Conservation (phyloP, 1,140 invertebrate genomes). For the Brachionus calyciflorus region DNA sequence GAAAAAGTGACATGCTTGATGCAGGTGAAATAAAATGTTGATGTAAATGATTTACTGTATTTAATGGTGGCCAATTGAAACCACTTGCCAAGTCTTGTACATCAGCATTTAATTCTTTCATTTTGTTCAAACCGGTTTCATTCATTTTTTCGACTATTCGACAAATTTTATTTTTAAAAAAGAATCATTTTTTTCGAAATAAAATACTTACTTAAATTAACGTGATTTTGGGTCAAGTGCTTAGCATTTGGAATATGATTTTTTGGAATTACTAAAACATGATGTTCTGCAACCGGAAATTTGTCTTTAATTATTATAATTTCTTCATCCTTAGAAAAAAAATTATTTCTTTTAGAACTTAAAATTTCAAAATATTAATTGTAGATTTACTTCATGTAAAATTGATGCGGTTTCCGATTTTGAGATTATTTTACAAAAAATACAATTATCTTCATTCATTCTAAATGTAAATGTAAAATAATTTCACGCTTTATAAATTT, state of each 20-base stretch:
- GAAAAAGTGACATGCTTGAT: neutral
- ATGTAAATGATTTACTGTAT: constrained; percentile 31
- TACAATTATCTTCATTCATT: constrained; percentile 9
- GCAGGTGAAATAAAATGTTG: constrained; percentile 40
- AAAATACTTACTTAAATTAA: constrained; percentile 4
- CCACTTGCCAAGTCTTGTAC: constrained; percentile 3
- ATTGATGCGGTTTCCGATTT: constrained; percentile 2
- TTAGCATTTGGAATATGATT: constrained; percentile 32
- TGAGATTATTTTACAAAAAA: constrained; percentile 29
- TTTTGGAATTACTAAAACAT: constrained; percentile 16
- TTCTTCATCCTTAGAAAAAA: constrained; percentile 36
- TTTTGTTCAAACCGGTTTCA: neutral
- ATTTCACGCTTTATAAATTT: too few species aligned
- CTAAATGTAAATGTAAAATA: too few species aligned
- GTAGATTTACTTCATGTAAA: neutral
- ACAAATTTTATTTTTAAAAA: neutral
- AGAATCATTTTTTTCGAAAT: neutral
- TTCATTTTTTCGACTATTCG: constrained; percentile 40
- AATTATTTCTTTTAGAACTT: neutral
- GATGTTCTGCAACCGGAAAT: constrained; percentile 15
- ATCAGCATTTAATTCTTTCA: constrained; percentile 33
- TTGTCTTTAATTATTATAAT: constrained; percentile 43
- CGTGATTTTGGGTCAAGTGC: neutral
- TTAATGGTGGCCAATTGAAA: constrained; percentile 41
- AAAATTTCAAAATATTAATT: neutral